Evolutionary conservation across 2,113 vertebrate genomes (phyloP).

Genomic region (Mirza zaza): DNA sequence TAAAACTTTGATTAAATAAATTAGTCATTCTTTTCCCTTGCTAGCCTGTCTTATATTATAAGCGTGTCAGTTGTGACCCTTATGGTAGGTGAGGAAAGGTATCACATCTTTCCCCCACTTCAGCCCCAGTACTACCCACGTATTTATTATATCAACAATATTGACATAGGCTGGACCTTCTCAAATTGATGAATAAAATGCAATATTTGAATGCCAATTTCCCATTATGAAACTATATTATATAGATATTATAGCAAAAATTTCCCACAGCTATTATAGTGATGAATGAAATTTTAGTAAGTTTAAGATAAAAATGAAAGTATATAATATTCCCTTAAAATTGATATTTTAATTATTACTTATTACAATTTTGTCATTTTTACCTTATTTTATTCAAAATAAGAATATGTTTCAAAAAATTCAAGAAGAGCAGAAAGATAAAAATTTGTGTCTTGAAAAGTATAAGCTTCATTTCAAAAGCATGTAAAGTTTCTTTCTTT

Average conservation of each 20-base stretch:
- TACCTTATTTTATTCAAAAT: background rate
- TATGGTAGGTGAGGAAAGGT: background rate
- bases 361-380: background rate
- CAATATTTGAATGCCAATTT: background rate
- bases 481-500: background rate
- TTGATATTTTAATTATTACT: background rate
- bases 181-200: background rate
- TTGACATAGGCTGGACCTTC: background rate
- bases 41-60: background rate
- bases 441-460: background rate
- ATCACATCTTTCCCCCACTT: background rate
- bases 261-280: background rate
- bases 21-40: background rate
- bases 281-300: background rate
- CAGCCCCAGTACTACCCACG: background rate
- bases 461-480: background rate
- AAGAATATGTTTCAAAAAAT: background rate
- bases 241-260: background rate
- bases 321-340: background rate
- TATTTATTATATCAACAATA: background rate
- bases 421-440: background rate
- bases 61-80: background rate
- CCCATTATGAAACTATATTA: background rate
- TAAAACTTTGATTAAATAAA: background rate
- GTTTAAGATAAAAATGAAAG: background rate